A percentile compares a stretch with the other conserved stretches of the same genome.
These are phyloP conservation scores for Puffinus mauretanicus DNA, from an alignment of 2,113 vertebrate genomes.

Conservation along the genomic window DNA sequence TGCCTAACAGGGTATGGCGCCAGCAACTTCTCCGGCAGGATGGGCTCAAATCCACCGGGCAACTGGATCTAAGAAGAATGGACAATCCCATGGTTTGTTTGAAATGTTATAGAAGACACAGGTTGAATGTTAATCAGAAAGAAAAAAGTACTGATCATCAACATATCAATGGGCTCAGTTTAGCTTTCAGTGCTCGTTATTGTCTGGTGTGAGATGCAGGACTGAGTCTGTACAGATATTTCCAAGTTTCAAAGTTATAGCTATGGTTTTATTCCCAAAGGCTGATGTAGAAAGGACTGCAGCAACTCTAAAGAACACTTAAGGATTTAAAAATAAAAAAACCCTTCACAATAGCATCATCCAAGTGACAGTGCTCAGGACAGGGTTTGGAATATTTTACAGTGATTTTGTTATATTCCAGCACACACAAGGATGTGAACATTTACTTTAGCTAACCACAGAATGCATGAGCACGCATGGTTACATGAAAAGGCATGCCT, in stretches of 20 bases:
- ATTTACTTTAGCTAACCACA: constrained; percentile 1
- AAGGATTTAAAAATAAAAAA: background rate
- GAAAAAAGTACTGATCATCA: constrained; percentile 63
- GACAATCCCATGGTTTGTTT: constrained; percentile 58
- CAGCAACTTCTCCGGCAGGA: constrained; percentile 14
- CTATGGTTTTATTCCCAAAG: background rate
- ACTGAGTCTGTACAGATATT: background rate
- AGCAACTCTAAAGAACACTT: background rate
- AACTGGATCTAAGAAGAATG: constrained; percentile 45
- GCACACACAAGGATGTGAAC: background rate
- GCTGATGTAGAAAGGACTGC: background rate
- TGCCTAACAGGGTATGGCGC: background rate
- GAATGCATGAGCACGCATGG: background rate
- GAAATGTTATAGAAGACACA: constrained; percentile 52
- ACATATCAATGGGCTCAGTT: constrained; percentile 67
- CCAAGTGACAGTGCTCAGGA: background rate
- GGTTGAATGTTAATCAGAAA: constrained; percentile 64
- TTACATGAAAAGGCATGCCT: background rate
- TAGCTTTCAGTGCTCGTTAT: constrained; percentile 50
- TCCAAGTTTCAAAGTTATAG: constrained; percentile 31
- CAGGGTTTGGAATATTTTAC: background rate
- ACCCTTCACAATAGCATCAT: rapidly evolving
- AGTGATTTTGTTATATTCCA: background rate
- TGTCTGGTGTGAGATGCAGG: constrained; percentile 19
- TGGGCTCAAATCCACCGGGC: background rate